Evolutionary conservation across 2,113 vertebrate genomes (phyloP).

Genomic region (Raphicerus campestris): DNA sequence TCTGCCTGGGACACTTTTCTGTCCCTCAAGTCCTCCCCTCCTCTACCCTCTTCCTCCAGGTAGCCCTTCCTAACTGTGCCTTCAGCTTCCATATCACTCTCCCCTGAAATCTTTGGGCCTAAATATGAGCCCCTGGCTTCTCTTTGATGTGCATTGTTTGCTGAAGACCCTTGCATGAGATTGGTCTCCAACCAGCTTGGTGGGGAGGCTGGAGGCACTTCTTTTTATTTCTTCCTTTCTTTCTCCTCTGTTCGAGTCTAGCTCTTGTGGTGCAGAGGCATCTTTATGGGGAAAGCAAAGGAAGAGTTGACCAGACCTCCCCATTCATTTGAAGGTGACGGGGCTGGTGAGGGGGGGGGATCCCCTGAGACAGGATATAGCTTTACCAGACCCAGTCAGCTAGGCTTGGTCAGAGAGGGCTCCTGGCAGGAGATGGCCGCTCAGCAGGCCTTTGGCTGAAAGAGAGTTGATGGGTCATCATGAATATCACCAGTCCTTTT

Average conservation of each 20-base stretch:
- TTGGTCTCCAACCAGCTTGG: background rate
- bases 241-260: background rate
- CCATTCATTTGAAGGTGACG: background rate
- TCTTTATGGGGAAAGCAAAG: background rate
- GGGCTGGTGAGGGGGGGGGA: accelerated
- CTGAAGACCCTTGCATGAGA: too few relatives aligned
- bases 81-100: accelerated
- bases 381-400: background rate
- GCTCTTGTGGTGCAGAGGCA: background rate
- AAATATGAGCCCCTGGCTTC: background rate
- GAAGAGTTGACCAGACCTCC: background rate
- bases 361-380: background rate
- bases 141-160: background rate
- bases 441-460: background rate
- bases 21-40: background rate
- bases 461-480: background rate
- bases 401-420: background rate
- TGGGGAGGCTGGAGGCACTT: background rate
- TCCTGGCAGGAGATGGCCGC: background rate
- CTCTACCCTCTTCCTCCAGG: background rate
- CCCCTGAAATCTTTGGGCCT: background rate
- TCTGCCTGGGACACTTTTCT: background rate
- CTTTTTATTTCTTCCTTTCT: background rate
- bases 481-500: background rate
- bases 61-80: background rate